Percentiles rank a stretch among this genome's conserved stretches.
Evolutionary conservation across 2,797 vertebrate genomes (phyloP).

Genomic region (Pseudochaenichthys georgianus): DNA sequence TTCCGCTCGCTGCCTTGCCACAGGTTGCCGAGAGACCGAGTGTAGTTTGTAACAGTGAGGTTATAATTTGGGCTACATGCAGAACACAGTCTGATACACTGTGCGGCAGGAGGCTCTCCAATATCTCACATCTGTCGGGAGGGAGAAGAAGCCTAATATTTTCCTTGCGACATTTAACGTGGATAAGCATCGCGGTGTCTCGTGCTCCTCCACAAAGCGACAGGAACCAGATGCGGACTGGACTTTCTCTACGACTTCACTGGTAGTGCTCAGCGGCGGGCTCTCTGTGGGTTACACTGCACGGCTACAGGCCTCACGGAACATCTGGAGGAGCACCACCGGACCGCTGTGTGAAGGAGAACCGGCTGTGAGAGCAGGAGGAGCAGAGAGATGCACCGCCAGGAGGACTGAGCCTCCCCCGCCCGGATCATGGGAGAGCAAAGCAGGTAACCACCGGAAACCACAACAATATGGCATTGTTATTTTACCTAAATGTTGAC

Average conservation of each 20-base stretch:
- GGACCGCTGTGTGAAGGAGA: neutral
- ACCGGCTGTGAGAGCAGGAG: neutral
- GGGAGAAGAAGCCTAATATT: neutral
- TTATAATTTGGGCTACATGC: neutral
- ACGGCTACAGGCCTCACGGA: neutral
- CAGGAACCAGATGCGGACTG: conserved; percentile 35
- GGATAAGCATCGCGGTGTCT: neutral
- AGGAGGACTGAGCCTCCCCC: conserved; percentile 30
- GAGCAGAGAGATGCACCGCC: conserved; percentile 32
- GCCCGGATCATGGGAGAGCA: conserved; percentile 40
- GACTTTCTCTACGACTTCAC: conserved; percentile 23
- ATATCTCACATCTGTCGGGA: neutral
- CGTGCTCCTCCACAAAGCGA: conserved; percentile 43
- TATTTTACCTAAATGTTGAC: too few species aligned
- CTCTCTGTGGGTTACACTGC: neutral
- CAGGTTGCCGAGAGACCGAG: neutral
- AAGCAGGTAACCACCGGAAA: conserved; percentile 54
- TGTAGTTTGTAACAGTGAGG: conserved; percentile 23
- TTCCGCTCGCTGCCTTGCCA: fast-evolving
- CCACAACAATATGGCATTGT: neutral
- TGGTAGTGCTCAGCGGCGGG: conserved; percentile 29
- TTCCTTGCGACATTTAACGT: fast-evolving
- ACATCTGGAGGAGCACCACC: fast-evolving
- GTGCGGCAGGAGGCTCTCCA: neutral
- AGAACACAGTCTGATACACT: neutral